Conservation (phyloP, 2,113 vertebrate genomes). For the Heteronetta atricapilla region DNA sequence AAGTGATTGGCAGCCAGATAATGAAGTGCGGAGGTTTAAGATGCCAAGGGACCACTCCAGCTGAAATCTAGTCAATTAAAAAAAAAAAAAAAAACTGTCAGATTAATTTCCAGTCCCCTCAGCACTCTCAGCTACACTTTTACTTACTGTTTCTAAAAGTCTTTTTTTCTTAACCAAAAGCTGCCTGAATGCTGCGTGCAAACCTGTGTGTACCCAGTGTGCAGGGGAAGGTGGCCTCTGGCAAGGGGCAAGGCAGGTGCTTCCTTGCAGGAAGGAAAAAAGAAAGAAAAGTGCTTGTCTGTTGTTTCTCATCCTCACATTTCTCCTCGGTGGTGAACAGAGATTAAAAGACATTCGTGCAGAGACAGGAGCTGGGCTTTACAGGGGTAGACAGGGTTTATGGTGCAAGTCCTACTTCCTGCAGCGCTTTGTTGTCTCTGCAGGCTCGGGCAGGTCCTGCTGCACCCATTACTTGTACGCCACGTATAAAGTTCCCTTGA, state of each 20-base stretch:
- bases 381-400: neutral
- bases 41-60: neutral
- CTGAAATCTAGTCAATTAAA: neutral
- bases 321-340: neutral
- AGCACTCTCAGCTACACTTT: neutral
- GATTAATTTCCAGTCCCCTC: neutral
- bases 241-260: neutral
- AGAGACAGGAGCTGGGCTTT: fast-evolving
- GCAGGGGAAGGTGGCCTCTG: neutral
- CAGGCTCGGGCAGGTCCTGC: neutral
- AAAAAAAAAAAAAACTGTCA: neutral
- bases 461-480: fast-evolving
- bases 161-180: neutral
- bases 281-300: neutral
- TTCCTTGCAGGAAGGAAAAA: neutral
- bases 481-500: too few relatives aligned
- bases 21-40: neutral
- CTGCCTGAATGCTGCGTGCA: neutral
- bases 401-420: fast-evolving
- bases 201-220: neutral
- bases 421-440: neutral
- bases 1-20: neutral
- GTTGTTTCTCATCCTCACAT: fast-evolving
- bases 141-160: neutral
- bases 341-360: neutral